Evolutionary conservation across 2,797 vertebrate genomes (phyloP).

Genomic region (Phylloscopus collybita): DNA sequence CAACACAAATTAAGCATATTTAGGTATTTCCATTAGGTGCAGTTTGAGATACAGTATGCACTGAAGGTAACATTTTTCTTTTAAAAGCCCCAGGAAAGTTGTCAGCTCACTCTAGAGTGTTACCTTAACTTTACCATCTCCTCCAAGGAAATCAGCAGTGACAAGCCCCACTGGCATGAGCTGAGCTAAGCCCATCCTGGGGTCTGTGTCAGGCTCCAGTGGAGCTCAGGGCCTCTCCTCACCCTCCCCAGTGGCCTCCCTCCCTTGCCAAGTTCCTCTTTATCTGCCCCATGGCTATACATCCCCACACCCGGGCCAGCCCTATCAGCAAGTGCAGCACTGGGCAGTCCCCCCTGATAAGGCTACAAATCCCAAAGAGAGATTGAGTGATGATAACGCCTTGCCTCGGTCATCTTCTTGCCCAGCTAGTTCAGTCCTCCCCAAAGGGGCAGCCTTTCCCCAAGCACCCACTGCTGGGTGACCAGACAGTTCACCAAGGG

Average conservation of each 20-base stretch:
- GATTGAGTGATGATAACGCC: not conserved
- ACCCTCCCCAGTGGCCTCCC: not conserved
- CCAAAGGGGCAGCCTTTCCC: not conserved
- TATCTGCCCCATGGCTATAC: not conserved
- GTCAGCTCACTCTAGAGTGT: not conserved
- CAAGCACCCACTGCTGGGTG: not conserved
- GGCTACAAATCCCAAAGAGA: constrained; percentile 27
- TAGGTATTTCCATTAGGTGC: not conserved
- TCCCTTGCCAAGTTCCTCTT: not conserved
- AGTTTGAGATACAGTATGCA: not conserved
- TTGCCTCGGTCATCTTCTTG: not conserved
- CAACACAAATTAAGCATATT: not conserved
- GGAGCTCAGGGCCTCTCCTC: not conserved
- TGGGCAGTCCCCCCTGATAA: not conserved
- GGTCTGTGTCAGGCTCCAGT: not conserved
- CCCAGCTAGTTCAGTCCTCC: not conserved
- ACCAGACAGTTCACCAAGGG: not conserved
- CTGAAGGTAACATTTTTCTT: not conserved
- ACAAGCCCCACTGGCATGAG: not conserved
- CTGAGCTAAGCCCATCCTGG: not conserved
- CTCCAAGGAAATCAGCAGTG: fast-evolving
- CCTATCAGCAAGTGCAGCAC: constrained; percentile 1
- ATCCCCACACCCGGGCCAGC: not conserved
- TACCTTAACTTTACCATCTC: not conserved
- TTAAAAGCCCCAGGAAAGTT: not conserved